Conservation (phyloP, 2,797 vertebrate species). For the Helarctos malayanus region DNA sequence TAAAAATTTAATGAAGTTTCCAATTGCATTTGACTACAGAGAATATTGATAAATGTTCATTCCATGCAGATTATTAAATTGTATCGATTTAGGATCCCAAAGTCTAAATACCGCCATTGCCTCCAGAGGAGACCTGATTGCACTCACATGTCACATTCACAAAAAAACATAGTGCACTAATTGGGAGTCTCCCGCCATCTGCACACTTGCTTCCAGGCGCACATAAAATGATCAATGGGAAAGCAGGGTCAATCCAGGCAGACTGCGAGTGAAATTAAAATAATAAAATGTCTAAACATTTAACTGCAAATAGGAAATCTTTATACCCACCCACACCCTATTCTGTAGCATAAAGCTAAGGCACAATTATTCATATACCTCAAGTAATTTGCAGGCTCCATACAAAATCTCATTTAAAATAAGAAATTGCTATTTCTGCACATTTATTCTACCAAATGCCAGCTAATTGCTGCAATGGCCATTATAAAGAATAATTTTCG, state of each 20-base stretch:
- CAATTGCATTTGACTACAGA: slow-evolving; percentile 78
- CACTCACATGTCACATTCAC: slow-evolving; percentile 87
- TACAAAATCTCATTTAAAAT: slow-evolving; percentile 94
- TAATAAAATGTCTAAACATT: slow-evolving; percentile 94
- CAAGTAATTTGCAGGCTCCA: slow-evolving; percentile 92
- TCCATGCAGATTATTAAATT: slow-evolving; percentile 85
- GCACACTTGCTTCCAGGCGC: slow-evolving; percentile 88
- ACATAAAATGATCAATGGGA: slow-evolving; percentile 90
- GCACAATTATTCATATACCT: slow-evolving; percentile 92
- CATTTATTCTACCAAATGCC: slow-evolving; percentile 94
- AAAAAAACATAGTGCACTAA: slow-evolving; percentile 86
- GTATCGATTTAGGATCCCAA: slow-evolving; percentile 87
- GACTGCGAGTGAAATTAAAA: slow-evolving; percentile 92
- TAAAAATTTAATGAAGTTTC: slow-evolving; percentile 88
- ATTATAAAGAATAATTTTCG: slow-evolving; percentile 95
- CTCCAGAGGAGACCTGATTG: slow-evolving; percentile 85
- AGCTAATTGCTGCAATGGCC: slow-evolving; percentile 95
- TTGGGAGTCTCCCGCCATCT: slow-evolving; percentile 90
- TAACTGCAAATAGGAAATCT: slow-evolving; percentile 93
- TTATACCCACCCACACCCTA: slow-evolving; percentile 90
- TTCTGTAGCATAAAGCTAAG: slow-evolving; percentile 90
- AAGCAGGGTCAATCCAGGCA: slow-evolving; percentile 91
- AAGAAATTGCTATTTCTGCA: slow-evolving; percentile 94
- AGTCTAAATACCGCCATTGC: slow-evolving; percentile 79
- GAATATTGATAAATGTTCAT: slow-evolving; percentile 85